These are phyloP conservation scores for Candoia aspera DNA, from an alignment of 2,113 vertebrate species.

Conservation along the genomic window DNA sequence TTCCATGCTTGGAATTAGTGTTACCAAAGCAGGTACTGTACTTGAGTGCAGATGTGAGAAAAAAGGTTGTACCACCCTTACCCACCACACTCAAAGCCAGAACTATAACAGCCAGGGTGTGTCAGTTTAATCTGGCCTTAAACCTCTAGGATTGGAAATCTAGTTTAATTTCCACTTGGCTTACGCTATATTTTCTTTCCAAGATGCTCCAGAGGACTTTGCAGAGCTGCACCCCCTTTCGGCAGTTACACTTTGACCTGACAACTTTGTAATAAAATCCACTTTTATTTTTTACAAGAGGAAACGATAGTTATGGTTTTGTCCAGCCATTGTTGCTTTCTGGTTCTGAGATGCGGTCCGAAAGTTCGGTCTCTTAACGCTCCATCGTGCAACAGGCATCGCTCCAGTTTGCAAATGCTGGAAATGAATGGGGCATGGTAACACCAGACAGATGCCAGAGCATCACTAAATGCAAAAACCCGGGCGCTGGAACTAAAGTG, in stretches of 20 bases:
- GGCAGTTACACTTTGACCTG: background rate
- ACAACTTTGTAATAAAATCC: background rate
- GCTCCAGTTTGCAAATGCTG: background rate
- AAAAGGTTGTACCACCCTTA: background rate
- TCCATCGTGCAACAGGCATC: background rate
- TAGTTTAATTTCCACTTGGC: background rate
- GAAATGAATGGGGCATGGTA: background rate
- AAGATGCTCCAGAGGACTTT: rapidly evolving
- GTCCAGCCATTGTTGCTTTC: background rate
- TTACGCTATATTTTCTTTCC: rapidly evolving
- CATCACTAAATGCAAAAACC: background rate
- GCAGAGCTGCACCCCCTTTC: constrained; percentile 20
- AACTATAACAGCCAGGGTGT: background rate
- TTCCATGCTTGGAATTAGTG: background rate
- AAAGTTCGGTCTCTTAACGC: background rate
- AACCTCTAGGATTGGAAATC: background rate
- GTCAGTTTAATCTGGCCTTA: background rate
- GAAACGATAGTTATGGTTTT: background rate
- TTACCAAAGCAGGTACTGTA: background rate
- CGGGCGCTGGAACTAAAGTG: background rate
- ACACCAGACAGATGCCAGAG: background rate
- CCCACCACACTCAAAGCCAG: background rate
- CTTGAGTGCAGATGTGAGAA: background rate
- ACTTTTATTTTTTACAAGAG: background rate
- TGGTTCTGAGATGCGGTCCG: background rate